A percentile compares a stretch with the other conserved stretches of the same genome.
phyloP scores from a whole-genome alignment of 1,140 invertebrate species.

The Papilio xuthus region DNA sequence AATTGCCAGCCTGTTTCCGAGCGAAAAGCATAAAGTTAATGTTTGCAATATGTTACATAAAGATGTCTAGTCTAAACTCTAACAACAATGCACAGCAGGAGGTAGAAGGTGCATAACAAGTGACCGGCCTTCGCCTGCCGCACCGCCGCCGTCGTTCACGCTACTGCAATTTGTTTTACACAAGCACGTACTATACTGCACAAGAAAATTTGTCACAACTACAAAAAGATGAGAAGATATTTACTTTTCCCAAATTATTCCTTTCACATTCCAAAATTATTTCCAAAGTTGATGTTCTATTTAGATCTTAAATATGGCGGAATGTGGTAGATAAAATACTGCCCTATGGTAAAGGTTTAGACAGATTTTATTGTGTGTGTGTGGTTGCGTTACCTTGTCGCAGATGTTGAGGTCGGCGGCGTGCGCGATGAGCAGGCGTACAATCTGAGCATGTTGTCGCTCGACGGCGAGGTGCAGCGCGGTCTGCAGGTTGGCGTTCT shows the following conservation, averaged over 20 bases:
- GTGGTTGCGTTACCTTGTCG: slow-evolving; percentile 85
- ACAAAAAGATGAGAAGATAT: not conserved
- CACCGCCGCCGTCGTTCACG: not conserved
- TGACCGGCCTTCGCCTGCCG: not conserved
- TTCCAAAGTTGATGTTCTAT: not conserved
- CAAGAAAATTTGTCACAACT: slow-evolving; percentile 3
- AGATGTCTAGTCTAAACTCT: not conserved
- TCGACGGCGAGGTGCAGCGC: slow-evolving; percentile 97
- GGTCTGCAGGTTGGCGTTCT: slow-evolving; percentile 98
- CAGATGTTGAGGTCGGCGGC: slow-evolving; percentile 97
- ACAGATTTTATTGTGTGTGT: not conserved
- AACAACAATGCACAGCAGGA: slow-evolving; percentile 14
- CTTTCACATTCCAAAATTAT: not conserved
- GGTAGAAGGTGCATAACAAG: slow-evolving; percentile 24
- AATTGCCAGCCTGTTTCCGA: not conserved
- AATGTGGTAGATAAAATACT: no score
- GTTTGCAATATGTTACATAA: slow-evolving; percentile 27
- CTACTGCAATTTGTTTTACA: not conserved
- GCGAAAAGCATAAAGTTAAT: not conserved
- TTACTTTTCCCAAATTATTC: not conserved
- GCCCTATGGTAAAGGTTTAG: no score
- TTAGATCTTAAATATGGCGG: not conserved
- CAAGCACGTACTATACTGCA: slow-evolving; percentile 13
- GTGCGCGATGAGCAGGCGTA: slow-evolving; percentile 94
- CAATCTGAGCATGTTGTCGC: slow-evolving; percentile 97